These are phyloP conservation scores for Galaxias olidus DNA, from an alignment of 2,797 vertebrate species.

Conservation along the genomic window DNA sequence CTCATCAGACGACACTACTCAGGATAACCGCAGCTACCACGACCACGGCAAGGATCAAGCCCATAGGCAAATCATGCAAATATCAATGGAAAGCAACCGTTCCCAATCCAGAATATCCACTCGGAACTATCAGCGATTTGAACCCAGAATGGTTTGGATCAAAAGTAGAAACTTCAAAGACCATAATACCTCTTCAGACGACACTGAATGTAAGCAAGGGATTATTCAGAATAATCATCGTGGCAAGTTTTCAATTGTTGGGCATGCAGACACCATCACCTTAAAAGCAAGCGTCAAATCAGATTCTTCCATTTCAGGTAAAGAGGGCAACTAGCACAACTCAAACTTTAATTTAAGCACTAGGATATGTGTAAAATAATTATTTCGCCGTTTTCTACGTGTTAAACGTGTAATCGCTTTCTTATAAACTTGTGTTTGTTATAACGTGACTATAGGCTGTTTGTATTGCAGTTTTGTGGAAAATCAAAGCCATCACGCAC, in stretches of 20 bases:
- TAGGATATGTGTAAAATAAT: no score
- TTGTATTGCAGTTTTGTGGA: no score
- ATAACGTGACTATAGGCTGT: no score
- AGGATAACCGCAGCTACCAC: no score
- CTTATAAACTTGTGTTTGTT: no score
- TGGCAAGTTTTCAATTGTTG: constrained; percentile 42
- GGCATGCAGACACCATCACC: constrained; percentile 17
- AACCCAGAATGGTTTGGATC: constrained; percentile 2
- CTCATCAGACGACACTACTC: neutral
- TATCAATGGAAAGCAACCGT: neutral
- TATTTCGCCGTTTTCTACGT: no score
- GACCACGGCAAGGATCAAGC: neutral
- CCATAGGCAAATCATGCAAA: neutral
- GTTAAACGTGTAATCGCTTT: no score
- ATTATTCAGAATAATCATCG: neutral
- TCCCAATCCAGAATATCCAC: neutral
- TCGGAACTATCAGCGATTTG: neutral
- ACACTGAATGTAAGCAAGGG: constrained; percentile 34
- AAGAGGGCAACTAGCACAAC: neutral
- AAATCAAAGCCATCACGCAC: no score
- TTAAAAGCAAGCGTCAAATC: constrained; percentile 17
- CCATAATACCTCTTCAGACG: neutral
- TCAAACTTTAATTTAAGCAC: neutral
- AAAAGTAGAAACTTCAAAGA: no score
- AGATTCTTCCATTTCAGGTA: constrained; percentile 44